A percentile compares a stretch with the other conserved stretches of the same genome.
These are phyloP conservation scores for Sylvia atricapilla DNA, from an alignment of 2,113 vertebrate genomes.

Conservation along the genomic window DNA sequence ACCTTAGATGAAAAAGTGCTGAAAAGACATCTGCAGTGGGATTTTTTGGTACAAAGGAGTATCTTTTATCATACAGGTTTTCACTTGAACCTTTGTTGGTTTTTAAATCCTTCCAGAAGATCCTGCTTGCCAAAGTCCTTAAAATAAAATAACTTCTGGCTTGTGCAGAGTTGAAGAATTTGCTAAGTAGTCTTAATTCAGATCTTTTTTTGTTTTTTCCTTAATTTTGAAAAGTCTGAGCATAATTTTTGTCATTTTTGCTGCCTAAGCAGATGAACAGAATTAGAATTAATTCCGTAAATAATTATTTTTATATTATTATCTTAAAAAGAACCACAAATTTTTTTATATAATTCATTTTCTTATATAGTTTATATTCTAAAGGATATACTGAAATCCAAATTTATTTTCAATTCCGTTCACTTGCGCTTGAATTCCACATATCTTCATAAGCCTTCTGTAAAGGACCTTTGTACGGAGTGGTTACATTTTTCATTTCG, in stretches of 20 bases:
- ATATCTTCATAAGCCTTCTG: conserved; percentile 46
- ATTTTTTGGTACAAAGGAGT: neutral
- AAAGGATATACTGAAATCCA: conserved; percentile 10
- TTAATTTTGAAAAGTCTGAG: conserved; percentile 4
- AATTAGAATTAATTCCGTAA: neutral
- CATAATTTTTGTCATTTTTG: conserved; percentile 1
- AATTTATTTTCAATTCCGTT: conserved; percentile 3
- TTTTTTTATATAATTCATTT: neutral
- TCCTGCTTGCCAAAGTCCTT: neutral
- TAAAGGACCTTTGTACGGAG: conserved; percentile 22
- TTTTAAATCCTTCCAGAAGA: neutral
- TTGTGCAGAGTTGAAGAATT: neutral
- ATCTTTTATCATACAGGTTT: neutral
- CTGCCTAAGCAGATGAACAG: neutral
- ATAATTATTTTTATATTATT: neutral
- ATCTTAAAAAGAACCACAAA: neutral
- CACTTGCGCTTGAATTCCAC: conserved; percentile 29
- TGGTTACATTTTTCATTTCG: conserved; percentile 67
- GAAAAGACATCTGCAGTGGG: neutral
- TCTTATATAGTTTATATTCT: neutral
- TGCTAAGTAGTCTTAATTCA: neutral
- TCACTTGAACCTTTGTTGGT: neutral
- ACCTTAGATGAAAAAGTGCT: neutral
- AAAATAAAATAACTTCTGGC: neutral
- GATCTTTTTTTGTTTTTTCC: neutral